Evolutionary conservation across 2,113 vertebrate species (phyloP), one percentile per base, ranked within the genome.

Genomic region (Chamaetylas fuelleborni): DNA sequence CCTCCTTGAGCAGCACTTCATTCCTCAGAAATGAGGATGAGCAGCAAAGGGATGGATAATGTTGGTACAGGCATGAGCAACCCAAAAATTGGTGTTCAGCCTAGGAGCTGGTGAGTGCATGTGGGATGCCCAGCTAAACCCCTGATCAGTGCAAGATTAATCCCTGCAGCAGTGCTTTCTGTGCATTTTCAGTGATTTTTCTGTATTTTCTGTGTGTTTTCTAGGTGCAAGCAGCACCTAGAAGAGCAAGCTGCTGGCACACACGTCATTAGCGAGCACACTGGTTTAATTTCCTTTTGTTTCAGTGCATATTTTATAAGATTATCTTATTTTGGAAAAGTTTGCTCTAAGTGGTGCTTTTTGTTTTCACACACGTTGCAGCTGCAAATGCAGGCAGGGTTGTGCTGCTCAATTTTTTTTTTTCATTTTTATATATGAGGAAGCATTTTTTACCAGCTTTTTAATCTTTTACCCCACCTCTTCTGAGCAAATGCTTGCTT

Each of bases 1-100:
- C 6, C 42, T 62, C 23, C 60, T 18, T 34, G 13, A 79, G 26
- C 42, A 66, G 28, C 38, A 20, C 24, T 54, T 5, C 12, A 5
- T 13, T 66, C 25, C 36, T 79, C 6, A 6, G 33, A 47, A 76
- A 42, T 0, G 0, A 23, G 9, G 31, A 22, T 9, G 2, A 83
- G 31, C 22, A 58, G 29, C n/a, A 42, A 81, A 77, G 26, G 0
- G 2, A 43, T 64, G 33, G 23, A 11, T 36, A 36, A 28, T 1
- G 4, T 14, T 42, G 23, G 19, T 57, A 7, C 7, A 43, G 8
- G 19, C 6, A n/a, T 20, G 7, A 78, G 15, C 54, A 57, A 18
- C 18, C 8, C 12, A 33, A 18, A 43, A 65, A 50, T 0, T 14
- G 8, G 22, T 70, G 51, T 38, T 86, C 24, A 81, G 33, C 14